Percentiles rank a stretch among this genome's conserved stretches.
phyloP scores from a whole-genome alignment of 2,113 vertebrate genomes.

The Rhipidura dahli region DNA sequence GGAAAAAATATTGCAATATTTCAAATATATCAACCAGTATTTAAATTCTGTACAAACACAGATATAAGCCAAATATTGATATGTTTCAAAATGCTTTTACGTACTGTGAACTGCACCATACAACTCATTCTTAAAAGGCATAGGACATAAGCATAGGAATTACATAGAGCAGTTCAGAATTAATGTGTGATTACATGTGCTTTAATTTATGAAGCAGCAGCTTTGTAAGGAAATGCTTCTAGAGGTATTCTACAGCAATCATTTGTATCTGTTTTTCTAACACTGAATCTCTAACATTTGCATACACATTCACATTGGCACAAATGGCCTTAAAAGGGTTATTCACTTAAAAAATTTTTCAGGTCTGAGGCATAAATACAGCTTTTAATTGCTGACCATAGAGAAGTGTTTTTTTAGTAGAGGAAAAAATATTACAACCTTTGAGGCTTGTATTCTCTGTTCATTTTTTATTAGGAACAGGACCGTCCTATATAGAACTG shows the following conservation, averaged over 20 bases:
- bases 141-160: not conserved
- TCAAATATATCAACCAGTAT: not conserved
- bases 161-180: not conserved
- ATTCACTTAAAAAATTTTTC: not conserved
- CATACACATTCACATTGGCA: not conserved
- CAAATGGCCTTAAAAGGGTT: not conserved
- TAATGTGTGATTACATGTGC: not conserved
- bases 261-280: not conserved
- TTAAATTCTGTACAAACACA: not conserved
- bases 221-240: not conserved
- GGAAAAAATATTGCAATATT: not conserved
- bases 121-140: not conserved
- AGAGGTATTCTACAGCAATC: not conserved
- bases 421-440: not conserved
- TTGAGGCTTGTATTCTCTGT: not conserved
- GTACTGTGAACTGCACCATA: not conserved
- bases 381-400: not conserved
- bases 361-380: not conserved
- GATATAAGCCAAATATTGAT: not conserved
- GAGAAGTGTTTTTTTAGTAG: not conserved
- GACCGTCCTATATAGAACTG: not conserved
- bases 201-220: slow-evolving; percentile 7
- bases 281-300: not conserved
- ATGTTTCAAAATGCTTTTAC: not conserved
- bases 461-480: not conserved